Percentiles rank a stretch among this genome's conserved stretches.
Conservation (phyloP, 2,888 invertebrate species). For the Onchidella celtica region DNA sequence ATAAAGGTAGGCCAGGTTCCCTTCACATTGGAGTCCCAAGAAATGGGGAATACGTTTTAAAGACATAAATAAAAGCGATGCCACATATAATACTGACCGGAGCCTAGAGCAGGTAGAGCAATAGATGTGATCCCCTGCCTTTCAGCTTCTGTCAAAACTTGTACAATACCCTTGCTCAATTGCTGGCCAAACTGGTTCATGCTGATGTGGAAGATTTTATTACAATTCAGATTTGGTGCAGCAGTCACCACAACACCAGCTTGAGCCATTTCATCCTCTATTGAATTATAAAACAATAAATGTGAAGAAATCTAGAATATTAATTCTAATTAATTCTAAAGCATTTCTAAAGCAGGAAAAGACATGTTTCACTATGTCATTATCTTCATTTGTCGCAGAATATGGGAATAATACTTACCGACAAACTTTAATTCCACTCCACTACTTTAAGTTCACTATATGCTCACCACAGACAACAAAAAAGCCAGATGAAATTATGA, state of each 20-base stretch:
- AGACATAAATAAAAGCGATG: too few relatives aligned
- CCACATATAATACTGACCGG: constrained; percentile 31
- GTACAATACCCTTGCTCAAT: constrained; percentile 58
- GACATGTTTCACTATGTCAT: too few relatives aligned
- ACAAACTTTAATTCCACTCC: too few relatives aligned
- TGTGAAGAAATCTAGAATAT: neutral
- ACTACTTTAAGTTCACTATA: too few relatives aligned
- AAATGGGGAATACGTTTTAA: too few relatives aligned
- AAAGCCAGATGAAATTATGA: too few relatives aligned
- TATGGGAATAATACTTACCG: too few relatives aligned
- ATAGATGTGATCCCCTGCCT: constrained; percentile 34
- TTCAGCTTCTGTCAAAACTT: constrained; percentile 43
- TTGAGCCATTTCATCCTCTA: constrained; percentile 27
- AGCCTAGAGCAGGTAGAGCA: constrained; percentile 48
- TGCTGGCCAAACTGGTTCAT: constrained; percentile 52
- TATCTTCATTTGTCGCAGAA: too few relatives aligned
- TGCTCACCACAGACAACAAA: too few relatives aligned
- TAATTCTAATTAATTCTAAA: too few relatives aligned
- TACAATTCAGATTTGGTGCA: constrained; percentile 55
- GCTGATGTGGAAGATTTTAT: constrained; percentile 58
- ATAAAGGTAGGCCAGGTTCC: too few relatives aligned
- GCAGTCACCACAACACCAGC: constrained; percentile 54
- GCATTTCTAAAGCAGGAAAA: neutral
- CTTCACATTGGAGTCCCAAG: too few relatives aligned
- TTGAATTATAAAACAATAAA: neutral